Percentiles rank a stretch among this genome's conserved stretches.
These are phyloP conservation scores for Gambusia yucatana DNA, from an alignment of 2,797 vertebrate genomes.

Conservation along the genomic window DNA sequence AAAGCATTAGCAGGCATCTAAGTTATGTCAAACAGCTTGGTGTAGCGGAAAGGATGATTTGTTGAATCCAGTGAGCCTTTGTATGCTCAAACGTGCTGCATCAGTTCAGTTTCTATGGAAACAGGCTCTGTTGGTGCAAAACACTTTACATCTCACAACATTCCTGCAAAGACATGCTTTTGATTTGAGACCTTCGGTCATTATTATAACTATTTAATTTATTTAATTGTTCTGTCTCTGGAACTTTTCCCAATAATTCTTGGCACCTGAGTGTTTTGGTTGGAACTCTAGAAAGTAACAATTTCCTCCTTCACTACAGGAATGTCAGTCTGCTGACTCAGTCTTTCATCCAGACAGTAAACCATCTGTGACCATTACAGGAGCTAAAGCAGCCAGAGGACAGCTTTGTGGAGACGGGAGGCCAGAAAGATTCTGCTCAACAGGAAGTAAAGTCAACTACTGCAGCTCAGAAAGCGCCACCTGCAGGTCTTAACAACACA, in stretches of 20 bases:
- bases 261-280: not conserved
- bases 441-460: conserved; percentile 30
- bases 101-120: not conserved
- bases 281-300: not conserved
- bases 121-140: not conserved
- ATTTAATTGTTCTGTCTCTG: not conserved
- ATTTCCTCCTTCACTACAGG: not conserved
- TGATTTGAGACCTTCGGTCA: not conserved
- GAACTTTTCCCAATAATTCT: not conserved
- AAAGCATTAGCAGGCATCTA: not conserved
- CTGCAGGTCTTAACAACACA: conserved; percentile 61
- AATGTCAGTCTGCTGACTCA: not conserved
- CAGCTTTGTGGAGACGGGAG: conserved; percentile 29
- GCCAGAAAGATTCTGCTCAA: conserved; percentile 14
- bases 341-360: not conserved
- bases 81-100: not conserved
- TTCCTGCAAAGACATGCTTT: not conserved
- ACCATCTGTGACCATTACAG: conserved; percentile 29
- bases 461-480: conserved; percentile 10
- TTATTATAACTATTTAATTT: not conserved
- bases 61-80: not conserved
- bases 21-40: not conserved
- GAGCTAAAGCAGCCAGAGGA: conserved; percentile 66
- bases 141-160: not conserved
- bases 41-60: not conserved